Percentiles rank a stretch among this genome's conserved stretches.
Conservation (phyloP, 1,140 invertebrate species). For the Ceratina calcarata region DNA sequence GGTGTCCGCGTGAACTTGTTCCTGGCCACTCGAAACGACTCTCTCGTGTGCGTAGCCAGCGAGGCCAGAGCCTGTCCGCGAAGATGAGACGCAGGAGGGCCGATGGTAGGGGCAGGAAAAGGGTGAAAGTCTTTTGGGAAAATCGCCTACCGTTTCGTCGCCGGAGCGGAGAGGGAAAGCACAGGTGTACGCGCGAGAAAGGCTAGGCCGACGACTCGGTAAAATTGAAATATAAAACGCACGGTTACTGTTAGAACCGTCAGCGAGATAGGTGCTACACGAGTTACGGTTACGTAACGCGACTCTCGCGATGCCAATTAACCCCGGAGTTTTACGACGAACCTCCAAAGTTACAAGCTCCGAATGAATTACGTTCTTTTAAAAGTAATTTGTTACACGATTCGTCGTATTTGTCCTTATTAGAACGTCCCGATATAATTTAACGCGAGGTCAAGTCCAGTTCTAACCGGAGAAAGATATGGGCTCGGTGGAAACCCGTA, state of each 20-base stretch:
- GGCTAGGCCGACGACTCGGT: neutral
- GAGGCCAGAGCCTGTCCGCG: conserved; percentile 18
- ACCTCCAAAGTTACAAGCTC: neutral
- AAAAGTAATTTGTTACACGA: no score
- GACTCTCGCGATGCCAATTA: neutral
- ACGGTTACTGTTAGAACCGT: conserved; percentile 53
- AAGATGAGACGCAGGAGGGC: conserved; percentile 22
- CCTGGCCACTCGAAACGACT: conserved; percentile 41
- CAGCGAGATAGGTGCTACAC: conserved; percentile 31
- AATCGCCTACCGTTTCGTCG: conserved; percentile 40
- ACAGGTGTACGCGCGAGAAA: conserved; percentile 43
- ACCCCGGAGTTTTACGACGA: neutral
- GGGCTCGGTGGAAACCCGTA: conserved; percentile 17
- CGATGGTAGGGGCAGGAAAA: conserved; percentile 40
- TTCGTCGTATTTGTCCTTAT: no score
- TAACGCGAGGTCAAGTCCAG: conserved; percentile 36
- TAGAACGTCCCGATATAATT: conserved; percentile 34
- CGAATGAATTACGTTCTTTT: neutral
- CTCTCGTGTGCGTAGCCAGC: conserved; percentile 35
- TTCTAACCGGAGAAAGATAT: conserved; percentile 36
- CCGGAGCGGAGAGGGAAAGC: conserved; percentile 28
- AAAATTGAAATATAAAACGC: conserved; percentile 64
- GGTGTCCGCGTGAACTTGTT: conserved; percentile 56
- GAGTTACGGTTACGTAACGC: conserved; percentile 53
- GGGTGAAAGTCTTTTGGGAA: conserved; percentile 66